Evolutionary conservation across 2,888 invertebrate species (phyloP), one percentile per base, ranked within the genome.

Genomic region (Trichogramma dendrolimi): DNA sequence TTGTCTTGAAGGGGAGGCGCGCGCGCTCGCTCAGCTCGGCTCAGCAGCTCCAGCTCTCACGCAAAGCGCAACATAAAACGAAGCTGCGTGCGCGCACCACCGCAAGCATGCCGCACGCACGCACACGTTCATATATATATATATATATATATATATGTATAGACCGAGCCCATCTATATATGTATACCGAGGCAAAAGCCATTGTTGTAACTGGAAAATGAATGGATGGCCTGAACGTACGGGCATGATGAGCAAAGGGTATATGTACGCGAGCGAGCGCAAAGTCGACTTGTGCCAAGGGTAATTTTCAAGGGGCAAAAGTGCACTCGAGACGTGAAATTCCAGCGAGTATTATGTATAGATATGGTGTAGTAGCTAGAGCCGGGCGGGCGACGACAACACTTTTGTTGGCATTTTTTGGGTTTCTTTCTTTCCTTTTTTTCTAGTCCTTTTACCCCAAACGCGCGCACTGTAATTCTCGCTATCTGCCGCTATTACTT

Each of bases 51-150:
- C 27, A 27, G 27, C 27, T 27, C 27, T 27, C 27, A 27, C 27
- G 27, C 27, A 27, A 27, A 27, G 27, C 27, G 70, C 69, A 71
- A 66, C 67, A 67, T 67, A 63, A 68, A 63, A 67, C 67, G 61
- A 67, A 65, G 64, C 63, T 63, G 60, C 27, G 27, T 27, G 27
- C 27, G 60, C 66, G 69, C 64, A 44, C 39, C 56, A 49, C 48
- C 38, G 53, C 11, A 8, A 41, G 42, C 55, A 42, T 50, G 51
- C 42, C 57, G 40, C 38, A 42, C 27, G 27, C 27, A 27, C 27
- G 27, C 27, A 27, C 27, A 27, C 27, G 27, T 27, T 27, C 27
- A 3, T 27, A 27, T 2, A 27, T 2, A 27, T 27, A 27, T 2
- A 27, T 27, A 27, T 14, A 14, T 27, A 27, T 2, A 27, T 2